Base-by-base conservation (phyloP, 2,888 invertebrate genomes). In the Troides oblongomaculatus region DNA sequence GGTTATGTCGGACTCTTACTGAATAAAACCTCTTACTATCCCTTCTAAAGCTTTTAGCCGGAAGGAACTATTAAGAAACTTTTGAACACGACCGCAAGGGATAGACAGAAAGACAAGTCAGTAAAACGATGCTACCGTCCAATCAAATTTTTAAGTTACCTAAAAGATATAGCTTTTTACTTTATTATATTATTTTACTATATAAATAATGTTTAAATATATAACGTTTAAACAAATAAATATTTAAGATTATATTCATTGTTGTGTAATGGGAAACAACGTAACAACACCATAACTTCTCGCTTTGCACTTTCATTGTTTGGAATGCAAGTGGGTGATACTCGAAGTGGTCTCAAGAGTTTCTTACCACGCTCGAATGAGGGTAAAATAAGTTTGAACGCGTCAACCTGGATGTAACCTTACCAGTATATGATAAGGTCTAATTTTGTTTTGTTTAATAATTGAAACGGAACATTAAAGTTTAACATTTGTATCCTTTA, bases 301-400 rank as follows among this genome's bases (percentile, higher is more conserved):
- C 18, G 4, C 6, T 21, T 21, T 56, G n/a, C 56, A 56, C 56
- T 56, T 56, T 53, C 64, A 14, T 56, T 56, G 56, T 56, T 56
- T 56, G 18, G 21, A 56, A 56, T 56, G 56, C 56, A 56, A 56
- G 56, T 56, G 21, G 56, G 56, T 56, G 56, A 56, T 56, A 56
- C n/a, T 21, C 56, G 56, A 14, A 56, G 56, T 21, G 21, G 56
- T 56, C 56, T 56, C 56, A 56, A 56, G 56, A n/a, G 56, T 21
- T 56, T n/a, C 56, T 0, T 21, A 56, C 21, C 56, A 2, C 56
- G 14, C 56, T 56, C n/a, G n/a, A 56, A 56, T 56, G 21, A 21
- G n/a, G 56, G 56, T 56, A 7, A 21, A 56, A 21, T 10, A 21
- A n/a, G 21, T 21, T 56, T n/a, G 1, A 21, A 7, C 1, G 1